phyloP scores from a whole-genome alignment of 2,797 vertebrate genomes.

The Ptychadena robeensis region DNA sequence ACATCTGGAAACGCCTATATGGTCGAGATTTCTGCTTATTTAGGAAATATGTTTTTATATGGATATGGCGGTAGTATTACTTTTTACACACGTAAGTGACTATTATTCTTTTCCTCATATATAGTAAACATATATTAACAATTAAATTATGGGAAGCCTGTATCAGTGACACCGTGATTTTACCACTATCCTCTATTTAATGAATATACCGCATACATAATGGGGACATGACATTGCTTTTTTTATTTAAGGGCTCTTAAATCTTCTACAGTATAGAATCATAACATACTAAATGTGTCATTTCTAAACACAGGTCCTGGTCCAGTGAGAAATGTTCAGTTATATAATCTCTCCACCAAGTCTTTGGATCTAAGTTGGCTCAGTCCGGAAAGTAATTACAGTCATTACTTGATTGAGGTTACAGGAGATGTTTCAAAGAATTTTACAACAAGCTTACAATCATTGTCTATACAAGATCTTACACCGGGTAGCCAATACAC shows the following conservation, averaged over 20 bases:
- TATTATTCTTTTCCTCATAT: neutral
- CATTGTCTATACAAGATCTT: neutral
- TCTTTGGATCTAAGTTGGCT: constrained; percentile 13
- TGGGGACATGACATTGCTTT: too few species aligned
- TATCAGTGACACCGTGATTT: too few species aligned
- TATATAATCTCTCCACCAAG: neutral
- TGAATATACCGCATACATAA: too few species aligned
- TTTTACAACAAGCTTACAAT: neutral
- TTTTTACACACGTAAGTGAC: constrained; percentile 39
- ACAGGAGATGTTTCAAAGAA: neutral
- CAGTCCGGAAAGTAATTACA: constrained; percentile 16
- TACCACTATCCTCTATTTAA: too few species aligned
- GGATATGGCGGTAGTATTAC: constrained; percentile 29
- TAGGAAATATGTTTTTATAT: neutral
- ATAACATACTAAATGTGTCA: too few species aligned
- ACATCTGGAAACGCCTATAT: constrained; percentile 28
- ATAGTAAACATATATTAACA: too few species aligned
- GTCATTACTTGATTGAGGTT: constrained; percentile 6
- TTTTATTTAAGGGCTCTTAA: too few species aligned
- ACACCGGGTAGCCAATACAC: constrained; percentile 23
- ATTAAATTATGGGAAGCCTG: too few species aligned
- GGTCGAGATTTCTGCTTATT: constrained; percentile 24
- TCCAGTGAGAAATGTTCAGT: neutral
- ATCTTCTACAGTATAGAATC: too few species aligned
- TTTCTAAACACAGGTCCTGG: too few species aligned